phyloP scores from a whole-genome alignment of 2,888 invertebrate genomes.

The Rotaria macrura region DNA sequence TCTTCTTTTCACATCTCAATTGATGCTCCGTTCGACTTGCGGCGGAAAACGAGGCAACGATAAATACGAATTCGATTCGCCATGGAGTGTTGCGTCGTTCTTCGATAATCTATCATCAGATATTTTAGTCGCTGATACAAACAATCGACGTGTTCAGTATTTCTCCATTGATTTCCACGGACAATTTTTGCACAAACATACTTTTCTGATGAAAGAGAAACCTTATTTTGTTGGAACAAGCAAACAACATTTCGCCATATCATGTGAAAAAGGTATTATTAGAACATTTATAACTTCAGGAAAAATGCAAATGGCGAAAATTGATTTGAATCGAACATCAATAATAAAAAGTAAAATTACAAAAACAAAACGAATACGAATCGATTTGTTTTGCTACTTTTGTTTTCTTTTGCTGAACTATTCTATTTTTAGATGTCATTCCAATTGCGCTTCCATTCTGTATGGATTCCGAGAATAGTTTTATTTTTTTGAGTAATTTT shows the following conservation, averaged over 20 bases:
- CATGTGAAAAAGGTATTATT: slow-evolving; percentile 3
- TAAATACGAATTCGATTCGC: neutral
- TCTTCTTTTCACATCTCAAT: neutral
- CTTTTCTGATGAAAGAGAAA: neutral
- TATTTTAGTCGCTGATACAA: neutral
- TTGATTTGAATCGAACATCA: neutral
- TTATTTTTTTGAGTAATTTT: neutral
- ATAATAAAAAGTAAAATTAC: neutral
- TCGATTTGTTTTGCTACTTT: too few relatives aligned
- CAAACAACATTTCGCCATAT: neutral
- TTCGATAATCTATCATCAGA: neutral
- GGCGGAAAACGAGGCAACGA: neutral
- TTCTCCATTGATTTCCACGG: neutral
- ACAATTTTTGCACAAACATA: neutral
- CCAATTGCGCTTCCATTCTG: neutral
- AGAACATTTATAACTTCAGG: neutral
- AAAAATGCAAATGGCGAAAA: neutral
- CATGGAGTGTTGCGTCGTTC: neutral
- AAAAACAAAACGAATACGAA: neutral
- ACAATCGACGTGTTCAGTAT: neutral
- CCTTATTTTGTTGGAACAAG: neutral
- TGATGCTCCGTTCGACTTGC: neutral
- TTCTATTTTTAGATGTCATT: neutral
- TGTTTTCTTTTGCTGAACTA: neutral
- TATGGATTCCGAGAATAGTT: neutral